Conservation (phyloP, 2,113 vertebrate genomes). For the Phrynocephalus versicolor region DNA sequence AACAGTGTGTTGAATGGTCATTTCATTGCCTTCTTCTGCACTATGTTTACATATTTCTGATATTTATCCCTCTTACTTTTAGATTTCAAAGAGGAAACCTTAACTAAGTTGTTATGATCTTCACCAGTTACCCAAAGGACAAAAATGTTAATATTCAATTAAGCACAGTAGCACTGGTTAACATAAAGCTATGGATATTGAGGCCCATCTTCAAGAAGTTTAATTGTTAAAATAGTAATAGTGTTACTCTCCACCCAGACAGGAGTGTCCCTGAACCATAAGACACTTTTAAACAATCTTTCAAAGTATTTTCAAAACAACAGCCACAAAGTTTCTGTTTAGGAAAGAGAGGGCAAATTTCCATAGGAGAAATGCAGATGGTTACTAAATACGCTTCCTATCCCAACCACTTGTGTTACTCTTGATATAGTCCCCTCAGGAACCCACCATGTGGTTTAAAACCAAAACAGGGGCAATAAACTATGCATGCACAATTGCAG, state of each 20-base stretch:
- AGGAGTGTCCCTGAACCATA: neutral
- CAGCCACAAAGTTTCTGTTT: too few species aligned
- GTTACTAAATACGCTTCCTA: neutral
- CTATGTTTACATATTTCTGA: too few species aligned
- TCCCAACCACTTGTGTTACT: neutral
- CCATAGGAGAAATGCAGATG: neutral
- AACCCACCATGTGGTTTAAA: neutral
- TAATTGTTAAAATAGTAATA: neutral
- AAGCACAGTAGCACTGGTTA: neutral
- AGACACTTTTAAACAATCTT: neutral
- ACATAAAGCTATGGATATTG: neutral
- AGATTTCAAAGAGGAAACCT: conserved; percentile 19
- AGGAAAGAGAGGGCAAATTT: neutral
- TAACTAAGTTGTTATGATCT: neutral
- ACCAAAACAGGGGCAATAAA: neutral
- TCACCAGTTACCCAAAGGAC: conserved; percentile 2
- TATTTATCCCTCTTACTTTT: neutral
- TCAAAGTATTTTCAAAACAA: neutral
- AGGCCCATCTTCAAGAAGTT: neutral
- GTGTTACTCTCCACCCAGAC: neutral
- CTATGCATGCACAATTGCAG: neutral
- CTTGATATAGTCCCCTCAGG: neutral
- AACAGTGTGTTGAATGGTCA: conserved; percentile 44
- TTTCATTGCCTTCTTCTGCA: conserved; percentile 43
- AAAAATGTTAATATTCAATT: neutral